These are phyloP conservation scores for Eupelmus urozonus DNA, from an alignment of 2,888 invertebrate genomes.

Conservation along the genomic window DNA sequence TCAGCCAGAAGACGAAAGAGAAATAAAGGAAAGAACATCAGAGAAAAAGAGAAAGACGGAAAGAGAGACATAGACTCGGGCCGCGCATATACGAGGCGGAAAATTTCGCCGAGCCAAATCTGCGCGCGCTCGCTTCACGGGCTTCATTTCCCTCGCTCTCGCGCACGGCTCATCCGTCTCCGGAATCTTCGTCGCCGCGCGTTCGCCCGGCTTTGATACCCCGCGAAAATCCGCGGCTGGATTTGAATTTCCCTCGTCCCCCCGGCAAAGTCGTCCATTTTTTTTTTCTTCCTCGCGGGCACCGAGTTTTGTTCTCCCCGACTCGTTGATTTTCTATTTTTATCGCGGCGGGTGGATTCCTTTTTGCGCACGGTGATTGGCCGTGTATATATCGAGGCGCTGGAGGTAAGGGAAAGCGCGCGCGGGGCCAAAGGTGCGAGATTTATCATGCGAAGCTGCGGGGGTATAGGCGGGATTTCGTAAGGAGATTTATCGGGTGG, in stretches of 20 bases:
- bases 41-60: slow-evolving; percentile 12
- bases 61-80: too few species aligned
- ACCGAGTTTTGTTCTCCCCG: slow-evolving; percentile 4
- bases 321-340: slow-evolving; percentile 49
- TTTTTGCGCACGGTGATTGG: slow-evolving; percentile 2
- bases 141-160: slow-evolving; percentile 54
- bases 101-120: slow-evolving; percentile 50
- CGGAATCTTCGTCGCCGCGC: slow-evolving; percentile 36
- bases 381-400: background rate
- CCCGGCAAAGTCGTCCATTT: background rate
- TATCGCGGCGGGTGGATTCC: background rate
- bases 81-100: slow-evolving; percentile 20
- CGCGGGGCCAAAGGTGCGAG: slow-evolving; percentile 17
- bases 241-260: slow-evolving; percentile 54
- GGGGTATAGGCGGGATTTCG: slow-evolving; percentile 29
- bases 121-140: slow-evolving; percentile 25
- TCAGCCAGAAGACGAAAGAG: slow-evolving; percentile 1
- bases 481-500: slow-evolving; percentile 48
- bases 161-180: slow-evolving; percentile 45
- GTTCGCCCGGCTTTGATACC: slow-evolving; percentile 48
- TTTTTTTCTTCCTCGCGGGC: background rate
- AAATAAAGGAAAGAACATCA: background rate
- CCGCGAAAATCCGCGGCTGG: slow-evolving; percentile 53
- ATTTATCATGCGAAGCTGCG: slow-evolving; percentile 29
- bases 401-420: background rate